Evolutionary conservation across 2,888 invertebrate species (phyloP), one percentile per base, ranked within the genome.

Genomic region (Noctuana brunneofusca): DNA sequence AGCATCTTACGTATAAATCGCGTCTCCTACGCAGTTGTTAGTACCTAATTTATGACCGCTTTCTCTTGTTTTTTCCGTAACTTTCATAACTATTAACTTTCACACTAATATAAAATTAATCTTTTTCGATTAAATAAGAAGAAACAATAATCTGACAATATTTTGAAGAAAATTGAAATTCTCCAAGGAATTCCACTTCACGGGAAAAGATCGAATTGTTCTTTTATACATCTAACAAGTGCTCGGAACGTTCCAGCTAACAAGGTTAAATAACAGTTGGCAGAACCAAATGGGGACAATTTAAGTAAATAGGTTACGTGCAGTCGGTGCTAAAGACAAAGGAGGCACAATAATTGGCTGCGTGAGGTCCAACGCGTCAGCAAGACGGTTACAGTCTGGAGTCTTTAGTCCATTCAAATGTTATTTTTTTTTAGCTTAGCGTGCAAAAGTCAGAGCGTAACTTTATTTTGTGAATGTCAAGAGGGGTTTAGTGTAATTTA

Each of bases 301-400:
- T 71, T 66, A 67, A 71, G 65, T 67, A 71, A 75, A 78, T 74
- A 76, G 75, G 67, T 68, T 66, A 66, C 72, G 71, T 71, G 69
- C 65, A 72, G 72, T 71, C 68, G 69, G 74, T 74, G 73, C 70
- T 73, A 75, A 79, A 68, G 69, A 69, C 65, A 70, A 73, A 76
- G 76, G 76, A 73, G 75, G 76, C 74, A 81, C 77, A 68, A 68
- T 67, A 69, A 58, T 70, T 73, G 71, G 68, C 72, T 71, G 76
- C 69, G 76, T 74, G 59, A 49, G 27, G 64, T 72, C 69, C 66
- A 67, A 24, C 24, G 65, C 73, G 79, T 86, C 83, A 86, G 83
- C 84, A 84, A 81, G 82, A 84, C 41, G 14, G 41, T 83, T 46
- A 16, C 30, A 16, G 12, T 24, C 14, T 27, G 14, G 12, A 27